These are phyloP conservation scores for Nomada ruficornis DNA, from an alignment of 2,888 invertebrate species.

Conservation along the genomic window DNA sequence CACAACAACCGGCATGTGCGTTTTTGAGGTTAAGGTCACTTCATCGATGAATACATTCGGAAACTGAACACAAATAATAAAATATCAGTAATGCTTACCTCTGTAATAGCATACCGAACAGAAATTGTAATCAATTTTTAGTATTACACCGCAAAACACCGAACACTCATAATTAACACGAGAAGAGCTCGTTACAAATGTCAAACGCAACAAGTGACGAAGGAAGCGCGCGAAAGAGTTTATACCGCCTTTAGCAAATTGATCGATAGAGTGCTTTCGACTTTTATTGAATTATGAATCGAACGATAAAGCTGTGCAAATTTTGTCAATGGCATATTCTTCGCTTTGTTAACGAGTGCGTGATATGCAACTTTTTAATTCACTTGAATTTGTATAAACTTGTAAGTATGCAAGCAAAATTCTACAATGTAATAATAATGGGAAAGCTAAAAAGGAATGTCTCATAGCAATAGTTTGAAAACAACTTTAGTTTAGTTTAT, in stretches of 20 bases:
- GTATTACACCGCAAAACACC: constrained; percentile 5
- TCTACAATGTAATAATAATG: neutral
- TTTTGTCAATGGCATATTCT: neutral
- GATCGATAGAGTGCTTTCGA: constrained; percentile 22
- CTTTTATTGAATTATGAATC: neutral
- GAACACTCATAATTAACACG: neutral
- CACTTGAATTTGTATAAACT: neutral
- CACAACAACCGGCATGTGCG: neutral
- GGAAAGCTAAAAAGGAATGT: too few relatives aligned
- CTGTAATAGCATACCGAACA: neutral
- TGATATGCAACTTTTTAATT: neutral
- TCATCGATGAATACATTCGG: neutral
- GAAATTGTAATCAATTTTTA: neutral
- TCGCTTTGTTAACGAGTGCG: too few relatives aligned
- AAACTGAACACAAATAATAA: neutral
- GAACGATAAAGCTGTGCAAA: neutral
- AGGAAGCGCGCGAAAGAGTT: constrained; percentile 58
- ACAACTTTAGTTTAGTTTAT: too few relatives aligned
- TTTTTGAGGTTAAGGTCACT: constrained; percentile 40
- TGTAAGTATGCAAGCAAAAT: neutral
- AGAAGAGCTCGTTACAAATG: constrained; percentile 5
- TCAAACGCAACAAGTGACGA: constrained; percentile 69
- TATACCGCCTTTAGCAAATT: neutral
- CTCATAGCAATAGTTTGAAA: too few relatives aligned
- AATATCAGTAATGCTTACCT: constrained; percentile 23